Percentiles rank a stretch among this genome's conserved stretches.
Conservation (phyloP, 2,888 invertebrate species). For the Julus scanicus region DNA sequence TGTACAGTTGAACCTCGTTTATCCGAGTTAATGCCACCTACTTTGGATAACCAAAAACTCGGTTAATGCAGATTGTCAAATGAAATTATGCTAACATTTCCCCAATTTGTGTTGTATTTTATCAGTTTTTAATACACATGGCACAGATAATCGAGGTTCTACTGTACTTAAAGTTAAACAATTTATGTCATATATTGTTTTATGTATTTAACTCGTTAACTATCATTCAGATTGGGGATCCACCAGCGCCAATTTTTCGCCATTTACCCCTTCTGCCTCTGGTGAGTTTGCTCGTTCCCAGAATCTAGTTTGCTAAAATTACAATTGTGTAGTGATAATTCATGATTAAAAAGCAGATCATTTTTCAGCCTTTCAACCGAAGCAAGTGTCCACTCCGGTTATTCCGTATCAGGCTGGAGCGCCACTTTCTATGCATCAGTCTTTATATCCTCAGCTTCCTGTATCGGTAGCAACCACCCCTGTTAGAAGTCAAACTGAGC, state of each 20-base stretch:
- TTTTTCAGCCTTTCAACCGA: conserved; percentile 52
- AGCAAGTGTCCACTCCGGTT: conserved; percentile 50
- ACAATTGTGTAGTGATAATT: background rate
- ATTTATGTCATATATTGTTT: background rate
- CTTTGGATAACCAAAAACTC: too few species aligned
- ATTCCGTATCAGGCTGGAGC: conserved; percentile 12
- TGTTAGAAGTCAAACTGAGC: conserved; percentile 36
- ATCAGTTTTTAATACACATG: too few species aligned
- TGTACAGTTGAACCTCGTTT: too few species aligned
- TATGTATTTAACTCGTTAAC: background rate
- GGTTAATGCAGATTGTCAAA: too few species aligned
- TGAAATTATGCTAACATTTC: too few species aligned
- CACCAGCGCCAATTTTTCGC: background rate
- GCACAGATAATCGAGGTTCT: too few species aligned
- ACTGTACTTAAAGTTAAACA: background rate
- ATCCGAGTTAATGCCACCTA: too few species aligned
- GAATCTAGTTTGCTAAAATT: background rate
- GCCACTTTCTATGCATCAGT: conserved; percentile 44
- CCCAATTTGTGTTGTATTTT: too few species aligned
- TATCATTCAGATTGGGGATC: conserved; percentile 13
- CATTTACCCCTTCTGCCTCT: background rate
- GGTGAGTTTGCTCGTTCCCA: too few species aligned
- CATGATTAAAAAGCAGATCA: background rate
- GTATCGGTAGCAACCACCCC: background rate
- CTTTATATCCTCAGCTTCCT: conserved; percentile 6